These are phyloP conservation scores for Clarias fuscus DNA, from an alignment of 2,797 vertebrate species.

Conservation along the genomic window DNA sequence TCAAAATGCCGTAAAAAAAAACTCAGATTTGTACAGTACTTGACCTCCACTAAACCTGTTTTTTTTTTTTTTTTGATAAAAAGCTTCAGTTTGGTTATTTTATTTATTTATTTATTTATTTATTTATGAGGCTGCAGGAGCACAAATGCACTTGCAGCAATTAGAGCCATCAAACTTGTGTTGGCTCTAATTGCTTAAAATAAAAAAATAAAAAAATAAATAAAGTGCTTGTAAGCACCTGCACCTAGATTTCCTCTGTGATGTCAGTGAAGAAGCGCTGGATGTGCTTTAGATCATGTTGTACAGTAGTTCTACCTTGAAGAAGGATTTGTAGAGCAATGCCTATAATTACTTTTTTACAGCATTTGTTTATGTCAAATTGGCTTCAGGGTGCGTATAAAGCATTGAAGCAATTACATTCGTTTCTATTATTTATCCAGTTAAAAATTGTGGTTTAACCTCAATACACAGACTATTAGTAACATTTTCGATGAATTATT, in stretches of 20 bases:
- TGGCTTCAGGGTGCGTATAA: background rate
- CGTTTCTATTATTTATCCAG: too few species aligned
- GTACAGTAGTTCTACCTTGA: background rate
- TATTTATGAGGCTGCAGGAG: background rate
- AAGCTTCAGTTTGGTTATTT: background rate
- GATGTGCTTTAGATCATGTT: background rate
- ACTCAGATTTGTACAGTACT: background rate
- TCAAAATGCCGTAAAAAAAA: background rate
- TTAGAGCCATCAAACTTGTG: background rate
- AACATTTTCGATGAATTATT: background rate
- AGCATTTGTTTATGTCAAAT: background rate
- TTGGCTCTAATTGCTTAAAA: too few species aligned
- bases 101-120: background rate
- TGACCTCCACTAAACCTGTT: background rate
- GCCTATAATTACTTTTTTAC: background rate
- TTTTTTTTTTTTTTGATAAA: background rate
- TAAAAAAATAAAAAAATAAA: too few species aligned
- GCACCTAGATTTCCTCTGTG: background rate
- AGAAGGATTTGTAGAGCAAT: background rate
- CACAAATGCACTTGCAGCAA: background rate
- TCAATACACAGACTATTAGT: background rate
- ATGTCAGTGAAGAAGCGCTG: background rate
- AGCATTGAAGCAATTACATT: background rate
- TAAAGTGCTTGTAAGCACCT: background rate
- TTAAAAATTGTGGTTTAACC: background rate